Evolutionary conservation across 2,888 invertebrate genomes (phyloP), one percentile per base, ranked within the genome.

Genomic region (Hemicrepidius hirtus): DNA sequence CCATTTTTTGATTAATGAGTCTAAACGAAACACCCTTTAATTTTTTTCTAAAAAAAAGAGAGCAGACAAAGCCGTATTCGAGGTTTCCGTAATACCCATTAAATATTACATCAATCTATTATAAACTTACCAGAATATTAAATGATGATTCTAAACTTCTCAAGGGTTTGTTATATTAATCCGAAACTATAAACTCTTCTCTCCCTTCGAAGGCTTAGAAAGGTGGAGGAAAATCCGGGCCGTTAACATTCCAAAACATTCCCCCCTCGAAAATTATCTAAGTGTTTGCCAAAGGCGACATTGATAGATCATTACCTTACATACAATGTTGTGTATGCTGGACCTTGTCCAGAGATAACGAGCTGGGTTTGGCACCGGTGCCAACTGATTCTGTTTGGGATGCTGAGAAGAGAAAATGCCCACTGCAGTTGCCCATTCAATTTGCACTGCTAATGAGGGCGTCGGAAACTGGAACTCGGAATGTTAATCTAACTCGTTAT

Each of bases 341-440:
- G 77, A 75, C 68, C 53, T 66, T 71, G 78, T 80, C 75, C 74
- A 64, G 76, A 77, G 79, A 78, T 80, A 80, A 79, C 78, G 78
- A 78, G 78, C 76, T 75, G 75, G 65, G 57, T 70, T 70, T 70
- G 64, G 77, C 76, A 66, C 41, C 18, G 50, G 40, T 65, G 70
- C 70, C 70, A 71, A 71, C 46, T 49, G 64, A 57, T 44, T 57
- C 57, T 65, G 70, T 65, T 71, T 63, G 41, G 49, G 53, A 50
- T 70, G 55, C 63, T 44, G 37, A 63, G 53, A 65, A 59, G 37
- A 59, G 28, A 50, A 57, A 46, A 59, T 57, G 50, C 49, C 67
- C 40, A 59, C 65, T 66, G 50, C 68, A 75, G 73, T 69, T 63
- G 64, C 67, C 62, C 64, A 67, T 62, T 68, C 57, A 57, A 57